Base-by-base conservation (phyloP, 2,113 vertebrate genomes). In the Porphyrio hochstetteri region DNA sequence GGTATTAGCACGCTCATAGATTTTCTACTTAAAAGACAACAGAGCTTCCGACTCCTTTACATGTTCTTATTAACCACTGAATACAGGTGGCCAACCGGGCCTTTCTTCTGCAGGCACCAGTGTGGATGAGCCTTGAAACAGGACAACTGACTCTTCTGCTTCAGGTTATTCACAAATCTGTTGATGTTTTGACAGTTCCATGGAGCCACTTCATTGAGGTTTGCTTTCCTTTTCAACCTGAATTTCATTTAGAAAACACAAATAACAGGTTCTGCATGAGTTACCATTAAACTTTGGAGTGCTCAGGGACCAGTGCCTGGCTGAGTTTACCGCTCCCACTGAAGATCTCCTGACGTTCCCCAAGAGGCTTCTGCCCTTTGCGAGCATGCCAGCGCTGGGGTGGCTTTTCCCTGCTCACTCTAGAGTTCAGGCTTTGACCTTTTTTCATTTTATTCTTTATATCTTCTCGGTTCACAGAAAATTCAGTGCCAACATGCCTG, bases 81-180 rank as follows among this genome's bases (percentile, higher is more conserved):
- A 38, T 14, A 21, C 15, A 68, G 3, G 13, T 5, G 82, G 27
- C 20, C 71, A 88, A 3, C 10, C 0, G 0, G n/a, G 29, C 8
- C 38, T 29, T 69, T 40, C 53, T 63, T 78, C 36, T 84, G 44
- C 48, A 67, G 23, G 48, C 38, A 25, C 1, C 16, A 59, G 21
- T 17, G 81, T 11, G 8, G 24, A 55, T 0, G 0, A 80, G 25
- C 29, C 42, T 86, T 1, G 0, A 68, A 91, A 55, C 3, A 23
- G 19, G 48, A 82, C 19, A 81, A 53, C 1, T 6, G 7, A 46
- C 36, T 56, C 59, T 71, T 78, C 35, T 46, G 65, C 57, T 74
- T 42, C 61, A 82, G 38, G 21, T 91, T 82, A 82, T 71, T 78
- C 52, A 82, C 17, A 64, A 52, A 28, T 48, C 21, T 75, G 19